Conservation (phyloP, 2,888 invertebrate species). For the Oxycera nigricornis region DNA sequence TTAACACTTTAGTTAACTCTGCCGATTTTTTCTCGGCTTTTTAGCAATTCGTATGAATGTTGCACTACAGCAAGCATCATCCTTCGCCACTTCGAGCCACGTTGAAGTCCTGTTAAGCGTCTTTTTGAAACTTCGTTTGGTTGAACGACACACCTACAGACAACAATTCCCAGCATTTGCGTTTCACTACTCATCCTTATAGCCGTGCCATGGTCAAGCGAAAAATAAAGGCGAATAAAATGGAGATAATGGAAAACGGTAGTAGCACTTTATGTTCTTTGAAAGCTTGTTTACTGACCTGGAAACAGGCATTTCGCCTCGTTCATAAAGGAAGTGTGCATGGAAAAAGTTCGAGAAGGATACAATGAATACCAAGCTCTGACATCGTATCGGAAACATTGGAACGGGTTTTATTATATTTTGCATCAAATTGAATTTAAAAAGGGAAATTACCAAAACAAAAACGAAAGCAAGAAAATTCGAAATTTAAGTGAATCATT, state of each 20-base stretch:
- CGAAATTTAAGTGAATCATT: too few species aligned
- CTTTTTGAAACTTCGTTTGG: not conserved
- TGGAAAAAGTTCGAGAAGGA: too few species aligned
- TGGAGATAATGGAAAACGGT: slow-evolving; percentile 31
- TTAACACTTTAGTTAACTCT: slow-evolving; percentile 34
- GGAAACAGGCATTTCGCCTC: slow-evolving; percentile 31
- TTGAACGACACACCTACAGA: not conserved
- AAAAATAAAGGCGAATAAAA: slow-evolving; percentile 14
- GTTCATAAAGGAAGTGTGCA: not conserved
- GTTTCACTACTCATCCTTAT: not conserved
- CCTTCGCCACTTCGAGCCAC: not conserved
- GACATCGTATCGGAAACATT: too few species aligned
- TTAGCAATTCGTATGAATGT: slow-evolving; percentile 38
- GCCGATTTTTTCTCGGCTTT: slow-evolving; percentile 23
- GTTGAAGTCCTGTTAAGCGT: not conserved
- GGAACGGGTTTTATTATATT: too few species aligned
- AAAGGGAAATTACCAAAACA: too few species aligned
- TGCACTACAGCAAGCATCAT: not conserved
- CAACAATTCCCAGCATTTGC: not conserved
- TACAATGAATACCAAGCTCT: too few species aligned
- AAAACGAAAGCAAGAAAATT: too few species aligned
- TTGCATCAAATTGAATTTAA: too few species aligned
- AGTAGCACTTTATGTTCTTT: slow-evolving; percentile 34
- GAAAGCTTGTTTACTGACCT: slow-evolving; percentile 31
- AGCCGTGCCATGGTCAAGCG: slow-evolving; percentile 14